phyloP scores from a whole-genome alignment of 2,888 invertebrate species.

The Deroplatys truncata region DNA sequence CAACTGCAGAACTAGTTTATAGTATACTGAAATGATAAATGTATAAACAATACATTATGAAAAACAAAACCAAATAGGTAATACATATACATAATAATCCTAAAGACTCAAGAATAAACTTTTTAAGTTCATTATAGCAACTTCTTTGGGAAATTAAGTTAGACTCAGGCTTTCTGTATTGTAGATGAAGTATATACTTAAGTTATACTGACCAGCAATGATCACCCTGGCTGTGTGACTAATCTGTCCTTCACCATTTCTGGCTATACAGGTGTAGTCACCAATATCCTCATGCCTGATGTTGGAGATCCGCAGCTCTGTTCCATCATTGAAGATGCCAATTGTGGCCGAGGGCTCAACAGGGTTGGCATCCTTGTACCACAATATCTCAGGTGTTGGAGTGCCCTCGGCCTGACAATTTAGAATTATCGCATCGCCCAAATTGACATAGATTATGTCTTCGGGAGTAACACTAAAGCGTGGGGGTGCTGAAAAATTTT shows the following conservation, averaged over 20 bases:
- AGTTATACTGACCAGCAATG: constrained; percentile 65
- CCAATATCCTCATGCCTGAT: constrained; percentile 93
- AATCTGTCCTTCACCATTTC: constrained; percentile 93
- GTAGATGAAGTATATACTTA: background rate
- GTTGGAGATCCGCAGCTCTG: constrained; percentile 87
- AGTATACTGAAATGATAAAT: too few species aligned
- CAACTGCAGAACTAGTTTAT: too few species aligned
- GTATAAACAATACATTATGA: too few species aligned
- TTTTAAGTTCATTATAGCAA: too few species aligned
- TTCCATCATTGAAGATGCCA: constrained; percentile 89
- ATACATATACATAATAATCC: too few species aligned
- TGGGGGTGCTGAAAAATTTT: constrained; percentile 66
- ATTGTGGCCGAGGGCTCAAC: constrained; percentile 85
- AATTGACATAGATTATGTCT: constrained; percentile 93
- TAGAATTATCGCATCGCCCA: constrained; percentile 92
- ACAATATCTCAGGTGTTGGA: constrained; percentile 90
- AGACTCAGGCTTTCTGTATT: too few species aligned
- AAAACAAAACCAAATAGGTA: too few species aligned
- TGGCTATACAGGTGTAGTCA: constrained; percentile 93
- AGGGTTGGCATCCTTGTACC: constrained; percentile 93
- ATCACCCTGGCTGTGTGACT: constrained; percentile 94
- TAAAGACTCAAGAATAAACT: too few species aligned
- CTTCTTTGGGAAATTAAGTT: too few species aligned
- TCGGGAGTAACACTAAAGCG: constrained; percentile 93
- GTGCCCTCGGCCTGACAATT: constrained; percentile 96